phyloP scores from a whole-genome alignment of 2,113 vertebrate species.

The Oryctolagus cuniculus region DNA sequence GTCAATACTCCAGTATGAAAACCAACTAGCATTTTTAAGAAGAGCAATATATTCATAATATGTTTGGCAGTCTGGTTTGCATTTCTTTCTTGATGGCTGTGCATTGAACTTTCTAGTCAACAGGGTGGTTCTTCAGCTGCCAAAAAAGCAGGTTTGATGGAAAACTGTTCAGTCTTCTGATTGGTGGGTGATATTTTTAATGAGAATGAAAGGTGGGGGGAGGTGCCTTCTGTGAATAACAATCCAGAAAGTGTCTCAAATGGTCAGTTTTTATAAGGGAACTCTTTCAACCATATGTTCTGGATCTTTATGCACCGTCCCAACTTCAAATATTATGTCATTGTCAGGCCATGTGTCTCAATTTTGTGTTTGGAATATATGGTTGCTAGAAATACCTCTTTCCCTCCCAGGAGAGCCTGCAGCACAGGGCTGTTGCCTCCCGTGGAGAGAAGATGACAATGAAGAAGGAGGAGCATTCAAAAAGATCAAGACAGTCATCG shows the following conservation, averaged over 20 bases:
- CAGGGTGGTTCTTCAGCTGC: constrained; percentile 43
- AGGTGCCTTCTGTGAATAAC: constrained; percentile 51
- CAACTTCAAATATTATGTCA: constrained; percentile 81
- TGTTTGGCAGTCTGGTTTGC: constrained; percentile 86
- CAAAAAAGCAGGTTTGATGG: constrained; percentile 55
- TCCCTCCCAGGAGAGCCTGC: constrained; percentile 62
- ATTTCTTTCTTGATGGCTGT: constrained; percentile 84
- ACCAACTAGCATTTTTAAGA: constrained; percentile 94
- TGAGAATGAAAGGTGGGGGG: constrained; percentile 53
- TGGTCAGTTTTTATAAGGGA: constrained; percentile 74
- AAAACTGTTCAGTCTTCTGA: constrained; percentile 52
- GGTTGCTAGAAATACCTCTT: constrained; percentile 75
- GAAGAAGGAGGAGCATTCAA: constrained; percentile 68
- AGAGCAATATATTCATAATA: constrained; percentile 93
- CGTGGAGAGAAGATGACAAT: constrained; percentile 57
- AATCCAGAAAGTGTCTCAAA: constrained; percentile 65
- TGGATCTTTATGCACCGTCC: constrained; percentile 72
- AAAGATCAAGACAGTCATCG: constrained; percentile 74
- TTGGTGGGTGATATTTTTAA: constrained; percentile 54
- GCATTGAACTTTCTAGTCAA: constrained; percentile 78
- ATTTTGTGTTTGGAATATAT: constrained; percentile 78
- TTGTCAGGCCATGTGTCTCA: constrained; percentile 79
- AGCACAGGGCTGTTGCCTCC: constrained; percentile 50
- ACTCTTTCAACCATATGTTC: constrained; percentile 79
- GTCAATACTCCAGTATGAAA: constrained; percentile 96